Base-by-base conservation (phyloP, 2,113 vertebrate species). In the Sinosuthora webbiana region DNA sequence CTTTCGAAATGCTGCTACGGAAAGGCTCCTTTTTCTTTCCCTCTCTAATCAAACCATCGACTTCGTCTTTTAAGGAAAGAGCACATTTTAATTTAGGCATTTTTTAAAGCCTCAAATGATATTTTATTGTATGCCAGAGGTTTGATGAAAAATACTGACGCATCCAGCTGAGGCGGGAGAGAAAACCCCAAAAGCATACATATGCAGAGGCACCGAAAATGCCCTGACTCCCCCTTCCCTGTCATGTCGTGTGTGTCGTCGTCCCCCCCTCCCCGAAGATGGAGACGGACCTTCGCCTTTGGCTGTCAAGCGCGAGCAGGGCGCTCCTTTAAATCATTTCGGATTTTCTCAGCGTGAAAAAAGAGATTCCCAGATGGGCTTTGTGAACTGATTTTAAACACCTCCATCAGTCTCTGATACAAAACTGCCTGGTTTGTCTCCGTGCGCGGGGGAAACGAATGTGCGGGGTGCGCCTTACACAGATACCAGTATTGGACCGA, bases 41-140 rank as follows among this genome's bases (percentile, higher is more conserved):
- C 31, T 64, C 76, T 35, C 49, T 25, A 68, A 52, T 55, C 74
- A 68, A 74, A 11, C 63, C 67, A 86, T 33, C 23, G 59, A 65
- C 49, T 5, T 45, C 56, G 91, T 49, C 49, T 90, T 45, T 95
- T 53, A 70, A 56, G 64, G 87, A 52, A 59, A 83, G 90, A 93
- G 47, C 33, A 93, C 84, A 80, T 93, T 96, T 97, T 93, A 92
- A 97, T 11, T 69, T 86, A 85, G 41, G 44, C 6, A 70, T 42
- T 95, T 59, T 93, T 91, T 89, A 70, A 96, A 95, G 94, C 94
- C 97, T 94, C 86, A 83, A 95, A 95, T 83, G 80, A 87, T 95
- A 95, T 96, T 97, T 97, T 95, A 95, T 88, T 91, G 95, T 77
- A 59, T 82, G 93, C 88, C 84, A 89, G 44, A 31, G 87, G 67